Evolutionary conservation across 2,797 vertebrate species (phyloP), one percentile per base, ranked within the genome.

Genomic region (Dermochelys coriacea): DNA sequence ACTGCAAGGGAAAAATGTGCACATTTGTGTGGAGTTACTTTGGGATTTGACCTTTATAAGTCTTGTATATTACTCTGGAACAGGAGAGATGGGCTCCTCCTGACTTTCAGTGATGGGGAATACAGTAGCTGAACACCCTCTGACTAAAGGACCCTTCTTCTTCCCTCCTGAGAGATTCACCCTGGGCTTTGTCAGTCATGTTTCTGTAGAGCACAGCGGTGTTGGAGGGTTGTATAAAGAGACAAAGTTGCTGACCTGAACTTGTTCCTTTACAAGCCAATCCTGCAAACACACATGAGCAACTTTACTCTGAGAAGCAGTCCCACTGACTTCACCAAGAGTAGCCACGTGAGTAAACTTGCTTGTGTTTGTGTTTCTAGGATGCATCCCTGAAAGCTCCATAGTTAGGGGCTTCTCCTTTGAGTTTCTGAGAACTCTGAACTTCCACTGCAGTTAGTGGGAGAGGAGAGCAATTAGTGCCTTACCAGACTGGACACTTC

Each of bases 111-210:
- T 41, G 21, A 21, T 23, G 21, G 12, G 15, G 29, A 0, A 0
- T 86, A 12, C 45, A 52, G 61, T 6, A 94, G 78, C 64, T 37
- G 51, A 86, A 8, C 3, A 21, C 47, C 45, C 37, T 78, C 29
- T 29, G 10, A 68, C 4, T 81, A 52, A 84, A 93, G 19, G 3
- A 49, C 23, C 1, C 21, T 93, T 37, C 64, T 90, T 2, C 45
- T 89, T 84, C 82, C 12, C 25, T 85, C 19, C 12, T 52, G 27
- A 50, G 85, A 84, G 84, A 84, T 64, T 85, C 1, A 71, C 82
- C 37, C 12, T 50, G 25, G 3, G 9, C 37, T 1, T 78, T 34
- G 5, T 5, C n/a, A 3, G 0, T 78, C 34, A 83, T 0, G 1
- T 54, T 5, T 4, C 2, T 64, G 5, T 45, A 41, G 50, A 90